A percentile compares a stretch with the other conserved stretches of the same genome.
phyloP scores from a whole-genome alignment of 2,797 vertebrate genomes.

The Hipposideros larvatus region DNA sequence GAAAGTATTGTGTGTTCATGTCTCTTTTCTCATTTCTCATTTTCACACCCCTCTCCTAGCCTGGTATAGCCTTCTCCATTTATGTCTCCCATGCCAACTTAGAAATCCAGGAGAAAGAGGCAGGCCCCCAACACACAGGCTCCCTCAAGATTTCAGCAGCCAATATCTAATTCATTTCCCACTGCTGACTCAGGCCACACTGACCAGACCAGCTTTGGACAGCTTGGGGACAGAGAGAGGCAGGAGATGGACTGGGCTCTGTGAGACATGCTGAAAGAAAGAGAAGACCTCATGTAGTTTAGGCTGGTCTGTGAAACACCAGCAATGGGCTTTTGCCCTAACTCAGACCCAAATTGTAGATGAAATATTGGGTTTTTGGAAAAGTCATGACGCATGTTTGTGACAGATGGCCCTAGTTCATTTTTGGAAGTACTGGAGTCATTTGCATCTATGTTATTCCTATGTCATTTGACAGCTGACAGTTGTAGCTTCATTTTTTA shows the following conservation, averaged over 20 bases:
- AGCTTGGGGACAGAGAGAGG: background rate
- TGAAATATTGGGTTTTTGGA: background rate
- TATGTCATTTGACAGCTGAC: too few species aligned
- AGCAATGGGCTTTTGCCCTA: background rate
- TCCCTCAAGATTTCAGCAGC: background rate
- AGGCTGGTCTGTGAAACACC: background rate
- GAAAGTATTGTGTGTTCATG: background rate
- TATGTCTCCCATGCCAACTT: background rate
- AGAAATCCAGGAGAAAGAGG: background rate
- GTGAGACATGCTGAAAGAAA: background rate
- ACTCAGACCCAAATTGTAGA: background rate
- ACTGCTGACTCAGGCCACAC: background rate
- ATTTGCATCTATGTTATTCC: too few species aligned
- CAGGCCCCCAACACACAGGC: background rate
- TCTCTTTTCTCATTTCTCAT: background rate
- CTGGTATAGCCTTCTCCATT: background rate
- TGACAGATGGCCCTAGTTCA: too few species aligned
- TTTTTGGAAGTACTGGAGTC: too few species aligned
- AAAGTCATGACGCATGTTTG: too few species aligned
- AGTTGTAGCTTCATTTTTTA: too few species aligned
- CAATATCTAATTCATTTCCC: background rate
- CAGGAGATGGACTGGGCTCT: background rate
- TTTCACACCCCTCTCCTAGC: background rate
- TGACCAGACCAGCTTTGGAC: accelerated
- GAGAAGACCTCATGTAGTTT: background rate